A percentile compares a stretch with the other conserved stretches of the same genome.
Conservation (phyloP, 2,113 vertebrate species). For the Pterocles gutturalis region DNA sequence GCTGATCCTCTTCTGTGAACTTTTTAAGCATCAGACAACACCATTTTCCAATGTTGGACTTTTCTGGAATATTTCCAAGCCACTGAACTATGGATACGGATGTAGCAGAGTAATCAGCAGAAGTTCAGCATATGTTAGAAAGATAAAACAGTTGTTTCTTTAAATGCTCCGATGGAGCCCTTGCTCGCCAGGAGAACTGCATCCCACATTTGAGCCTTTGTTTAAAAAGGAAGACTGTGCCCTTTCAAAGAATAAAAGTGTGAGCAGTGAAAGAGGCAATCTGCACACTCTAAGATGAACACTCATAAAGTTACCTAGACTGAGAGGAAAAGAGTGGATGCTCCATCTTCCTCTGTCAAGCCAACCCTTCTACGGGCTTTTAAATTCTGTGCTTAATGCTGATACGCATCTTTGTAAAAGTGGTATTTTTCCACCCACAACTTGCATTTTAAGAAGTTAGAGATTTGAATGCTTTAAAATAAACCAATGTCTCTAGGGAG, state of each 20-base stretch:
- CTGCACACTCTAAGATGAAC: not conserved
- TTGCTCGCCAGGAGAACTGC: not conserved
- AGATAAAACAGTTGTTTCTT: not conserved
- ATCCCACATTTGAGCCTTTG: not conserved
- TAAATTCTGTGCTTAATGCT: not conserved
- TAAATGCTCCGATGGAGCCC: not conserved
- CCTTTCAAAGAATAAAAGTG: not conserved
- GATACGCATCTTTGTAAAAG: constrained; percentile 2
- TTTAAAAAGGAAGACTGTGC: not conserved
- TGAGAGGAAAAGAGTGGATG: not conserved
- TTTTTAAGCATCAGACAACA: not conserved
- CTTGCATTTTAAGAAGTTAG: not conserved
- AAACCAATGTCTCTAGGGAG: not conserved
- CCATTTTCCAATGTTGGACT: not conserved
- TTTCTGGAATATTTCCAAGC: not conserved
- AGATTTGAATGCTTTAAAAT: not conserved
- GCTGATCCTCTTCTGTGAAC: not conserved
- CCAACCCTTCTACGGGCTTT: not conserved
- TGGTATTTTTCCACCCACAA: not conserved
- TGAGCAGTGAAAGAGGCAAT: not conserved
- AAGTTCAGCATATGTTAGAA: not conserved
- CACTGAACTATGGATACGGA: not conserved
- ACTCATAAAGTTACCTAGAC: not conserved
- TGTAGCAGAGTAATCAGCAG: not conserved
- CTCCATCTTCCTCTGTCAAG: constrained; percentile 28